Conservation (phyloP, 1,140 invertebrate genomes). For the Drosophila melanica region DNA sequence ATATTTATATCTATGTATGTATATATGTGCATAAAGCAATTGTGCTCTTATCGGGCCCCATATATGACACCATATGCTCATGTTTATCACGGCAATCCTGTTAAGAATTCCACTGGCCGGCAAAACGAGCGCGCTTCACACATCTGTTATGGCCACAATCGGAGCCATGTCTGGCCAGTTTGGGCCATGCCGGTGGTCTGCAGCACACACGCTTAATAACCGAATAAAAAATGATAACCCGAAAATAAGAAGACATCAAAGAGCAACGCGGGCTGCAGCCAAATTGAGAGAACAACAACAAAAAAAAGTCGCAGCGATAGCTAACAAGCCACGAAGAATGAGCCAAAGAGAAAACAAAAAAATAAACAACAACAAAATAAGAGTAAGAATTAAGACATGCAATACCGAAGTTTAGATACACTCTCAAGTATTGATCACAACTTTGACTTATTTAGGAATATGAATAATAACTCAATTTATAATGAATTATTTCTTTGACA, state of each 20-base stretch:
- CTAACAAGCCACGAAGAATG: slow-evolving; percentile 67
- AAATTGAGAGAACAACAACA: slow-evolving; percentile 65
- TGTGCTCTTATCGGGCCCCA: slow-evolving; percentile 10
- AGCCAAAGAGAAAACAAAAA: slow-evolving; percentile 25
- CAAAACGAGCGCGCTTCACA: slow-evolving; percentile 61
- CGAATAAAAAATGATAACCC: slow-evolving; percentile 83
- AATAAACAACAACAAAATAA: neutral
- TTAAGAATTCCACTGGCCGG: slow-evolving; percentile 36
- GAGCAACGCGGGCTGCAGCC: slow-evolving; percentile 52
- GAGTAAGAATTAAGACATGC: neutral
- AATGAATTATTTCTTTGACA: neutral
- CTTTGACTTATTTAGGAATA: neutral
- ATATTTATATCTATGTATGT: too few species aligned
- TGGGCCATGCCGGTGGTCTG: slow-evolving; percentile 57
- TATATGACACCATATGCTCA: slow-evolving; percentile 65
- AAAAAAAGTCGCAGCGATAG: slow-evolving; percentile 39
- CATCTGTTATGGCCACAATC: slow-evolving; percentile 57
- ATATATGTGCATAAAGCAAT: slow-evolving; percentile 27
- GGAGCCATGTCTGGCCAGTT: slow-evolving; percentile 3
- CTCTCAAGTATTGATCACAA: too few species aligned
- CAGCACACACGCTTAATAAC: slow-evolving; percentile 73
- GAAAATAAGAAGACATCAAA: slow-evolving; percentile 83
- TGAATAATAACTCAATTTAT: neutral
- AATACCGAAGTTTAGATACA: too few species aligned
- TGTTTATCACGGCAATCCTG: slow-evolving; percentile 49